phyloP scores from a whole-genome alignment of 2,888 invertebrate species.

The Tenthredo mesomela region DNA sequence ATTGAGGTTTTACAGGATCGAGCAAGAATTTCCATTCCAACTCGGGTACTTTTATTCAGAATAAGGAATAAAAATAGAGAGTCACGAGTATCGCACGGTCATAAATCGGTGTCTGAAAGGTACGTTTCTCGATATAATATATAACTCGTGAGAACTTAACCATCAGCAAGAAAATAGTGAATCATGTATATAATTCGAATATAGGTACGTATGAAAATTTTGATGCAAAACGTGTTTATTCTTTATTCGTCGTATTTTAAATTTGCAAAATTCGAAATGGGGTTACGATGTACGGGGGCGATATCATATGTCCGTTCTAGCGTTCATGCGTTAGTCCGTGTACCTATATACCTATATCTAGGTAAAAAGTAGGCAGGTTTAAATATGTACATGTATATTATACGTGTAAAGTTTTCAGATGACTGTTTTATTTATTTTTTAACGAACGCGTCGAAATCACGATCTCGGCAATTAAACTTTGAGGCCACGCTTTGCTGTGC shows the following conservation, averaged over 20 bases:
- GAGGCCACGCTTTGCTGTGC: constrained; percentile 18
- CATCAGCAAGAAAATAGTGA: constrained; percentile 5
- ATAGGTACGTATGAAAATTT: not conserved
- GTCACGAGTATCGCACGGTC: constrained; percentile 17
- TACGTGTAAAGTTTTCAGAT: not conserved
- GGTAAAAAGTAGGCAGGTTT: not conserved
- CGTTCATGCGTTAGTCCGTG: not conserved
- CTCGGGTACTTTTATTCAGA: not conserved
- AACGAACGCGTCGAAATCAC: constrained; percentile 33
- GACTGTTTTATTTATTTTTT: not conserved
- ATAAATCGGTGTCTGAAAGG: constrained; percentile 22
- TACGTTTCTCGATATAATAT: constrained; percentile 17
- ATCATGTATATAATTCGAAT: not conserved
- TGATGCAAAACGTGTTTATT: not conserved
- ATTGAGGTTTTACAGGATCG: too few species aligned
- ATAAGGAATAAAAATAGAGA: constrained; percentile 29
- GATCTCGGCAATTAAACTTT: constrained; percentile 46
- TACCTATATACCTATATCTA: not conserved
- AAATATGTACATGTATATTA: not conserved
- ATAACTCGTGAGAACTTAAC: constrained; percentile 1
- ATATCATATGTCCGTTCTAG: not conserved
- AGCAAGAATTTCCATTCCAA: not conserved
- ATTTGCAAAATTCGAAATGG: not conserved
- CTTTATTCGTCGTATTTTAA: not conserved
- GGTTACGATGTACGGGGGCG: not conserved